These are phyloP conservation scores for Eugnorisma glareosa DNA, from an alignment of 2,888 invertebrate species.

Conservation along the genomic window DNA sequence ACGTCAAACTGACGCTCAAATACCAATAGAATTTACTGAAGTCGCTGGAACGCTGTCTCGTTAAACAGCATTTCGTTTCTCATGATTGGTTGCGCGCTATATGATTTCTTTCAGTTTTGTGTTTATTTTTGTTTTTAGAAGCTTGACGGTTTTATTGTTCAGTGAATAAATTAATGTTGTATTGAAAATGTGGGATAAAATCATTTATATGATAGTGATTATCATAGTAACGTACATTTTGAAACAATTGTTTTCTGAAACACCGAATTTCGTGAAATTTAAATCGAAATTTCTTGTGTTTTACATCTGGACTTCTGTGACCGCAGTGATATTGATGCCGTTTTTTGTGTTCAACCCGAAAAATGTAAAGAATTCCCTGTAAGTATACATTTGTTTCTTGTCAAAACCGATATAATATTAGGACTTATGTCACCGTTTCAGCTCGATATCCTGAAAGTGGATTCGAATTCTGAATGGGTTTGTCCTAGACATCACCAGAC, in stretches of 20 bases:
- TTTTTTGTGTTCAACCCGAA: slow-evolving; percentile 88
- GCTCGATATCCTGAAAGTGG: slow-evolving; percentile 16
- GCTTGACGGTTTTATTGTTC: slow-evolving; percentile 53
- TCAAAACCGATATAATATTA: slow-evolving; percentile 5
- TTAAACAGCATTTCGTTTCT: slow-evolving; percentile 60
- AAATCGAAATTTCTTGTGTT: slow-evolving; percentile 88
- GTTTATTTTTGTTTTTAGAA: slow-evolving; percentile 68
- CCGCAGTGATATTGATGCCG: slow-evolving; percentile 84
- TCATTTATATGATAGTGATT: slow-evolving; percentile 82
- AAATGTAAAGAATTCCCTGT: slow-evolving; percentile 90
- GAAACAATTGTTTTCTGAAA: slow-evolving; percentile 88
- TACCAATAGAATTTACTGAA: background rate
- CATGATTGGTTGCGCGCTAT: slow-evolving; percentile 66
- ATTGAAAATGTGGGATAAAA: slow-evolving; percentile 85
- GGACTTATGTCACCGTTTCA: slow-evolving; percentile 52
- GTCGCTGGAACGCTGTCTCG: slow-evolving; percentile 50
- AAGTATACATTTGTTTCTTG: slow-evolving; percentile 76
- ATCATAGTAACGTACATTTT: slow-evolving; percentile 83
- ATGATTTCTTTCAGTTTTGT: slow-evolving; percentile 58
- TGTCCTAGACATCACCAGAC: slow-evolving; percentile 6
- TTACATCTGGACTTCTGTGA: slow-evolving; percentile 85
- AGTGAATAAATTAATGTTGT: slow-evolving; percentile 45
- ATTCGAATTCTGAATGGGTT: slow-evolving; percentile 31
- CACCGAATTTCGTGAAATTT: slow-evolving; percentile 88
- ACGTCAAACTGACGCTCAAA: slow-evolving; percentile 50